Percentiles rank a stretch among this genome's conserved stretches.
These are phyloP conservation scores for Merodon equestris DNA, from an alignment of 2,888 invertebrate species.

Conservation along the genomic window DNA sequence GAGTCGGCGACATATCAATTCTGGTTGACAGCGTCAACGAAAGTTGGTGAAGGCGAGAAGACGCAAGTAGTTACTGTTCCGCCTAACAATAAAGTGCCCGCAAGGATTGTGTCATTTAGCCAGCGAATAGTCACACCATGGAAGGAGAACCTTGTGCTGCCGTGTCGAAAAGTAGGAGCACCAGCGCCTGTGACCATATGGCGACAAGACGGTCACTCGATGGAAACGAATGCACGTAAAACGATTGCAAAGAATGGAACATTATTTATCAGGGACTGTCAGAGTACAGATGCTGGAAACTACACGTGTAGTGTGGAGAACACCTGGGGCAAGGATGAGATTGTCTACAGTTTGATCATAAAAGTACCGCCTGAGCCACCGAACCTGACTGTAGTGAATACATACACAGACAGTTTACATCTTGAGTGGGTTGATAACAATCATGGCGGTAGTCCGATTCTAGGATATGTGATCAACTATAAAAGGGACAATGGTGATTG, in stretches of 20 bases:
- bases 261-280: slow-evolving; percentile 86
- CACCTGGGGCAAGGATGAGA: slow-evolving; percentile 89
- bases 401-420: slow-evolving; percentile 90
- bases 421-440: slow-evolving; percentile 90
- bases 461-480: slow-evolving; percentile 93
- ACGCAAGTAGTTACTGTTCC: slow-evolving; percentile 88
- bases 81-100: slow-evolving; percentile 89
- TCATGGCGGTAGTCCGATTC: slow-evolving; percentile 89
- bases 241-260: slow-evolving; percentile 86
- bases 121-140: slow-evolving; percentile 88
- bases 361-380: slow-evolving; percentile 93
- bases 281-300: slow-evolving; percentile 91
- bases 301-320: slow-evolving; percentile 94
- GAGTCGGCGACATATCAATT: slow-evolving; percentile 87
- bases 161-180: slow-evolving; percentile 91
- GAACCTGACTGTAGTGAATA: slow-evolving; percentile 87
- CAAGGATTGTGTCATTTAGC: slow-evolving; percentile 93
- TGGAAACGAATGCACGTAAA: slow-evolving; percentile 85
- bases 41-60: slow-evolving; percentile 90
- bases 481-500: slow-evolving; percentile 94
- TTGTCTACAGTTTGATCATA: slow-evolving; percentile 85
- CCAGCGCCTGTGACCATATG: slow-evolving; percentile 88
- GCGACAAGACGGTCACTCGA: slow-evolving; percentile 87
- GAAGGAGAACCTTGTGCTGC: slow-evolving; percentile 90
- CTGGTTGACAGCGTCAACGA: slow-evolving; percentile 87